A percentile compares a stretch with the other conserved stretches of the same genome.
Conservation (phyloP, 2,113 vertebrate genomes). For the Boulengeromyrus knoepffleri region DNA sequence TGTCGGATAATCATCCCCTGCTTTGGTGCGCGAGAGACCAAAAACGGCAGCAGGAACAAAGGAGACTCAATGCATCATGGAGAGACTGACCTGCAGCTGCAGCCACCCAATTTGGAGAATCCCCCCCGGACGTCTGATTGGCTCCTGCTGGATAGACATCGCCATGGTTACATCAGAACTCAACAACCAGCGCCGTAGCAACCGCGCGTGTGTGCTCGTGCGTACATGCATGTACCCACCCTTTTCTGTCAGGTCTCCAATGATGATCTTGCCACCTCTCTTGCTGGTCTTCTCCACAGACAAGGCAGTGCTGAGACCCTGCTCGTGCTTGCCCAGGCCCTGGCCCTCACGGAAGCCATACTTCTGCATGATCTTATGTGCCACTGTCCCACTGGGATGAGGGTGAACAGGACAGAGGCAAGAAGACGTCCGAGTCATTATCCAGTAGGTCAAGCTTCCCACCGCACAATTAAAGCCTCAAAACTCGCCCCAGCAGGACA, state of each 20-base stretch:
- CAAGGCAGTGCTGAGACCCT: slow-evolving; percentile 89
- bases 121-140: slow-evolving; percentile 16
- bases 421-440: background rate
- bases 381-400: slow-evolving; percentile 83
- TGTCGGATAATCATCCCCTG: background rate
- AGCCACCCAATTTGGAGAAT: slow-evolving; percentile 16
- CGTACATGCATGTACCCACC: slow-evolving; percentile 42
- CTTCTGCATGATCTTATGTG: slow-evolving; percentile 99
- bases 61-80: background rate
- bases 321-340: slow-evolving; percentile 91
- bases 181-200: background rate
- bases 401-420: background rate
- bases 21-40: slow-evolving; percentile 14
- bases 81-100: slow-evolving; percentile 48
- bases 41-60: background rate
- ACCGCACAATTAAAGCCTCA: background rate
- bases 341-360: slow-evolving; percentile 97
- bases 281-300: slow-evolving; percentile 98
- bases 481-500: background rate
- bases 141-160: background rate
- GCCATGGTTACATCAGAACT: background rate
- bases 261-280: slow-evolving; percentile 92
- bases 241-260: slow-evolving; percentile 85
- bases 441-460: background rate
- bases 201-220: background rate